These are phyloP conservation scores for Ommatoiulus sabulosus DNA, from an alignment of 2,888 invertebrate genomes.

Conservation along the genomic window DNA sequence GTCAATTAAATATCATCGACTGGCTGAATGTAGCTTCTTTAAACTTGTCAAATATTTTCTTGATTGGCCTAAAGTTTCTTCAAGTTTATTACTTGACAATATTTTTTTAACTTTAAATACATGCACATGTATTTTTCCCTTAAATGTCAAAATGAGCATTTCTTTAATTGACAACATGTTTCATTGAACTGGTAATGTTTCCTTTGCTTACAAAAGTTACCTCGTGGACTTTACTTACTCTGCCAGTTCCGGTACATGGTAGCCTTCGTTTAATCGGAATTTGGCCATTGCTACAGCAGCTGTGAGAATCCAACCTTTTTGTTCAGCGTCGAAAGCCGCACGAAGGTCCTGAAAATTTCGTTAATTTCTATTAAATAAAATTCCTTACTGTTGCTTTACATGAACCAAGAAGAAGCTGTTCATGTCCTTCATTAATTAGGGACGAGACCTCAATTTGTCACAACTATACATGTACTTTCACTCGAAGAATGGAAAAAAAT, in stretches of 20 bases:
- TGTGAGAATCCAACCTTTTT: constrained; percentile 86
- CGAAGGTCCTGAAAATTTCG: constrained; percentile 75
- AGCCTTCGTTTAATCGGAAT: constrained; percentile 88
- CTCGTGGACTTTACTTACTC: constrained; percentile 73
- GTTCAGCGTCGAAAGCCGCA: constrained; percentile 80
- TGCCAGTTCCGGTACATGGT: constrained; percentile 90
- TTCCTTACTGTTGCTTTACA: too few relatives aligned
- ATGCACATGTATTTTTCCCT: background rate
- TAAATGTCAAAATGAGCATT: too few relatives aligned
- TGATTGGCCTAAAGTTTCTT: constrained; percentile 16
- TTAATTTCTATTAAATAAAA: too few relatives aligned
- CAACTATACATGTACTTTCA: too few relatives aligned
- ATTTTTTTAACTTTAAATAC: constrained; percentile 22
- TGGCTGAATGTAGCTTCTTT: background rate
- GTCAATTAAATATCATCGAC: background rate
- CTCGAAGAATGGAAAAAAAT: too few relatives aligned
- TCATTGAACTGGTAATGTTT: too few relatives aligned
- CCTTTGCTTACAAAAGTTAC: constrained; percentile 30
- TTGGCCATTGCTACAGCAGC: constrained; percentile 91
- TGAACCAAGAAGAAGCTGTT: too few relatives aligned
- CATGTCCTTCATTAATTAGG: too few relatives aligned
- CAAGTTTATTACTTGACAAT: background rate
- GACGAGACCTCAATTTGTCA: too few relatives aligned
- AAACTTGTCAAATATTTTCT: background rate
- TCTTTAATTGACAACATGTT: too few relatives aligned